Evolutionary conservation across 2,888 invertebrate genomes (phyloP).

Genomic region (Drosophila affinis): DNA sequence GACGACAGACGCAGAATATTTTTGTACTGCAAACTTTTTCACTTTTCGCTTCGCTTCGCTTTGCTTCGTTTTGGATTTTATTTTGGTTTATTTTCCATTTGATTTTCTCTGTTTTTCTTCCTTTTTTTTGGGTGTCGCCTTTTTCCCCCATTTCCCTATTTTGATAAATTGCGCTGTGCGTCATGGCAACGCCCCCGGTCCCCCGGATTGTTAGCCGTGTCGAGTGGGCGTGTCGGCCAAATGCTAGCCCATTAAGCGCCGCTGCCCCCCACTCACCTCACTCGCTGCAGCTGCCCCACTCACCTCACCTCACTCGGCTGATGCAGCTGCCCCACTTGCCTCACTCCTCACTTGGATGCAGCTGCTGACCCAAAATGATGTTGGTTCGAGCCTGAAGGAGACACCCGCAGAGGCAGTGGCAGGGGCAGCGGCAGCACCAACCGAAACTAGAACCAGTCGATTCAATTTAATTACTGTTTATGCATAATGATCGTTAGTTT

Average conservation of each 20-base stretch:
- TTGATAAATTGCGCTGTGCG: constrained; percentile 68
- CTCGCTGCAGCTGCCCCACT: not conserved
- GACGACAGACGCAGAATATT: constrained; percentile 53
- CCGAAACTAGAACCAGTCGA: constrained; percentile 17
- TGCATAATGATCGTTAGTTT: constrained; percentile 59
- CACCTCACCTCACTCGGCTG: not conserved
- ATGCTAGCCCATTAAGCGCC: constrained; percentile 46
- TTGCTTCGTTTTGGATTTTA: constrained; percentile 34
- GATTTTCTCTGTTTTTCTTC: constrained; percentile 49
- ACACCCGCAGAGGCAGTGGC: too few relatives aligned
- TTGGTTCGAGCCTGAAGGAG: constrained; percentile 15
- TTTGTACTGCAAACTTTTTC: constrained; percentile 67
- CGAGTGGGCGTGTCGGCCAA: constrained; percentile 54
- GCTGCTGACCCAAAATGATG: constrained; percentile 36
- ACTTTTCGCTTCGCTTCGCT: constrained; percentile 56
- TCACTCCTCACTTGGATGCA: not conserved
- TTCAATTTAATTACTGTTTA: constrained; percentile 60
- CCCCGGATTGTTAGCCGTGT: constrained; percentile 10
- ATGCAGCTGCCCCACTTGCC: constrained; percentile 11
- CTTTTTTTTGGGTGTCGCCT: constrained; percentile 40
- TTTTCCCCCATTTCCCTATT: constrained; percentile 47
- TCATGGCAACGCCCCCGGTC: constrained; percentile 27
- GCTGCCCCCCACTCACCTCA: constrained; percentile 19
- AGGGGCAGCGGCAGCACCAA: too few relatives aligned
- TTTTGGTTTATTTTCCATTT: constrained; percentile 28